Percentiles rank a stretch among this genome's conserved stretches.
phyloP scores from a whole-genome alignment of 1,140 invertebrate species.

The Ectropis grisescens region DNA sequence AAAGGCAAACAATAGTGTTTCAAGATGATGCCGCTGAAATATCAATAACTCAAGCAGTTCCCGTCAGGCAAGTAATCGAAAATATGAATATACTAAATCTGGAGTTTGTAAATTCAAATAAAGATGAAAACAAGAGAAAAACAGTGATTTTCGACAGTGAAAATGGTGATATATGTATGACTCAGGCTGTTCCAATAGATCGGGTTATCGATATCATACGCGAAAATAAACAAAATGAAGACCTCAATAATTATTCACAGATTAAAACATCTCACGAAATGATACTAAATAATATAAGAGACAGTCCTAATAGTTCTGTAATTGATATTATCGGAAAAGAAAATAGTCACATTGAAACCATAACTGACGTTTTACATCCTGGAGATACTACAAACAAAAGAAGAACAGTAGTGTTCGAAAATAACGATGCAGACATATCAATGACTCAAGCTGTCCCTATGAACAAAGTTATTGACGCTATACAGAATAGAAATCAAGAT shows the following conservation, averaged over 20 bases:
- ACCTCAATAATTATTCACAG: too few species aligned
- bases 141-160: background rate
- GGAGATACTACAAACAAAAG: conserved; percentile 1
- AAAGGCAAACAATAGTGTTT: conserved; percentile 10
- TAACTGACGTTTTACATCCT: too few species aligned
- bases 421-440: conserved; percentile 13
- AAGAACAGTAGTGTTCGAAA: conserved; percentile 9
- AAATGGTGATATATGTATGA: conserved; percentile 7
- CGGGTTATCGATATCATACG: too few species aligned
- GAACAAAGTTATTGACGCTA: too few species aligned
- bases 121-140: conserved; percentile 10
- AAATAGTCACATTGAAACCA: too few species aligned
- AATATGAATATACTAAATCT: conserved; percentile 2
- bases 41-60: conserved; percentile 14
- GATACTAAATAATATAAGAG: too few species aligned
- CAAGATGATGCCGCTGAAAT: conserved; percentile 8
- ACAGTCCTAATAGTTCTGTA: too few species aligned
- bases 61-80: background rate
- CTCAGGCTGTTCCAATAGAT: background rate
- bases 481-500: too few species aligned
- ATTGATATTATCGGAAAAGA: too few species aligned
- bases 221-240: too few species aligned
- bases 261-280: too few species aligned
- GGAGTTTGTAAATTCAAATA: conserved; percentile 3
- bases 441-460: conserved; percentile 18